Evolutionary conservation across 2,113 vertebrate species (phyloP).

Genomic region (Cottus gobio): DNA sequence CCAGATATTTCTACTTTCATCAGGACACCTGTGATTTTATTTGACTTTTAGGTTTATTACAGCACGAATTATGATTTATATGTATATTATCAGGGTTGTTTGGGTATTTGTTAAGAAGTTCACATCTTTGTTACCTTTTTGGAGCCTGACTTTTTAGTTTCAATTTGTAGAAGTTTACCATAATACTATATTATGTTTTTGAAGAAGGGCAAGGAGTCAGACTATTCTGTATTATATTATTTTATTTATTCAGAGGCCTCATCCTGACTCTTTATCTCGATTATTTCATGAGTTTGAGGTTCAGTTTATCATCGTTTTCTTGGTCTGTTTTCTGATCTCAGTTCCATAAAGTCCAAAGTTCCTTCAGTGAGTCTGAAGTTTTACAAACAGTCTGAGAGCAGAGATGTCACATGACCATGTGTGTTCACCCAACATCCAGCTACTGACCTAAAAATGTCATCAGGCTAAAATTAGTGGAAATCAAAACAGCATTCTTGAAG

Average conservation of each 20-base stretch:
- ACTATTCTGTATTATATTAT: neutral
- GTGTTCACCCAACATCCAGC: neutral
- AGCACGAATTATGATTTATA: neutral
- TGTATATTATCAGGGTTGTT: neutral
- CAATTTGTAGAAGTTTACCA: neutral
- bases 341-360: neutral
- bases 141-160: neutral
- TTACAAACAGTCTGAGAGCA: neutral
- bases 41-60: neutral
- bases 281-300: neutral
- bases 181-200: neutral
- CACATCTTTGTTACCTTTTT: neutral
- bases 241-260: neutral
- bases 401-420: neutral
- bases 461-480: neutral
- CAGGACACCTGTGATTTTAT: neutral
- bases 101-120: neutral
- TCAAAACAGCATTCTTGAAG: too few relatives aligned
- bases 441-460: neutral
- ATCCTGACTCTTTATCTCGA: neutral
- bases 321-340: neutral
- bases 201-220: neutral
- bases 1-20: neutral
- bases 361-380: neutral
- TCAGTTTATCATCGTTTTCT: neutral